Conservation (phyloP, 2,888 invertebrate species). For the Pollenia griseotomentosa region DNA sequence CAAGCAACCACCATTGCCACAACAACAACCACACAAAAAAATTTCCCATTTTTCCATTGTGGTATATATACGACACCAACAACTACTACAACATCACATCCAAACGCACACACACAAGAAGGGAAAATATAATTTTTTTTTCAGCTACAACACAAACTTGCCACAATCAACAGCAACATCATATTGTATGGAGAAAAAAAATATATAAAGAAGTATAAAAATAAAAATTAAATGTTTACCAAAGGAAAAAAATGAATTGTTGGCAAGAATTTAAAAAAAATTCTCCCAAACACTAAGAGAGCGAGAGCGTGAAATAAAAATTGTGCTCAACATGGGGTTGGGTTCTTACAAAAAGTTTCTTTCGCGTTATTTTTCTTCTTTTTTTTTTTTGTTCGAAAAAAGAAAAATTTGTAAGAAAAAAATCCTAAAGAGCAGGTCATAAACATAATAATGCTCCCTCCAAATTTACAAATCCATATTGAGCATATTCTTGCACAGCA, state of each 20-base stretch:
- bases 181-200: slow-evolving; percentile 46
- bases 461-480: slow-evolving; percentile 12
- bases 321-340: slow-evolving; percentile 69
- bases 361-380: slow-evolving; percentile 13
- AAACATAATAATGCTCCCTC: slow-evolving; percentile 51
- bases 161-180: slow-evolving; percentile 64
- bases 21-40: slow-evolving; percentile 84
- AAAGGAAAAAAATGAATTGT: slow-evolving; percentile 37
- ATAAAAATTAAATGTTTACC: slow-evolving; percentile 51
- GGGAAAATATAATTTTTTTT: slow-evolving; percentile 67
- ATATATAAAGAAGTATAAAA: slow-evolving; percentile 46
- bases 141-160: slow-evolving; percentile 52
- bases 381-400: not conserved
- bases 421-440: slow-evolving; percentile 57
- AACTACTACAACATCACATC: slow-evolving; percentile 45
- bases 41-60: slow-evolving; percentile 84
- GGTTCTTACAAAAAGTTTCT: slow-evolving; percentile 49
- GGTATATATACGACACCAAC: slow-evolving; percentile 78
- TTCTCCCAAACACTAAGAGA: slow-evolving; percentile 44
- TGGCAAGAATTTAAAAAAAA: slow-evolving; percentile 47
- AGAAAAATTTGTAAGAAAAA: slow-evolving; percentile 30
- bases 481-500: slow-evolving; percentile 56
- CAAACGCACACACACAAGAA: slow-evolving; percentile 13
- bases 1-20: slow-evolving; percentile 83
- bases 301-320: slow-evolving; percentile 32